Conservation (phyloP, 2,113 vertebrate species). For the Tetrao urogallus region DNA sequence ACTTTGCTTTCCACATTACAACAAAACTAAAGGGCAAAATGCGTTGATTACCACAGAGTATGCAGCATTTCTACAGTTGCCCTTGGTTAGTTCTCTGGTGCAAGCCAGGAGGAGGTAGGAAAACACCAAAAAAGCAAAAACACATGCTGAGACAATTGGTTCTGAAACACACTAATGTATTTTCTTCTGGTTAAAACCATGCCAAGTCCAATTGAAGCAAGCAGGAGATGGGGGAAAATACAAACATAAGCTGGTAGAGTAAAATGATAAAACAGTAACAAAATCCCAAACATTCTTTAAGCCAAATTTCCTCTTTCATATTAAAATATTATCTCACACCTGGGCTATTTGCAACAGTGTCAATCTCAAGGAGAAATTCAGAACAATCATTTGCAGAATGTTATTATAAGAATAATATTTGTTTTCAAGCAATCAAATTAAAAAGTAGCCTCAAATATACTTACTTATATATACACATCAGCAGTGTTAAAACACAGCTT, state of each 20-base stretch:
- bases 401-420: neutral
- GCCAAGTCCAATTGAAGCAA: neutral
- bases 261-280: neutral
- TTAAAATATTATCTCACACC: slow-evolving; percentile 36
- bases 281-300: neutral
- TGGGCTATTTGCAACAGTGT: slow-evolving; percentile 19
- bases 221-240: neutral
- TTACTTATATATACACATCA: neutral
- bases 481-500: neutral
- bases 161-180: neutral
- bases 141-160: slow-evolving; percentile 11
- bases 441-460: neutral
- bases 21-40: neutral
- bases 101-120: neutral
- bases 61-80: slow-evolving; percentile 7
- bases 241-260: neutral
- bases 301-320: neutral
- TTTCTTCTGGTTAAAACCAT: slow-evolving; percentile 60
- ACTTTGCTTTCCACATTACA: neutral
- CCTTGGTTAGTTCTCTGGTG: neutral
- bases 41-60: neutral
- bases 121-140: slow-evolving; percentile 23
- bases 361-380: slow-evolving; percentile 61
- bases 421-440: neutral
- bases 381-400: slow-evolving; percentile 10